Evolutionary conservation across 1,140 invertebrate genomes (phyloP).

Genomic region (Chionoecetes opilio): DNA sequence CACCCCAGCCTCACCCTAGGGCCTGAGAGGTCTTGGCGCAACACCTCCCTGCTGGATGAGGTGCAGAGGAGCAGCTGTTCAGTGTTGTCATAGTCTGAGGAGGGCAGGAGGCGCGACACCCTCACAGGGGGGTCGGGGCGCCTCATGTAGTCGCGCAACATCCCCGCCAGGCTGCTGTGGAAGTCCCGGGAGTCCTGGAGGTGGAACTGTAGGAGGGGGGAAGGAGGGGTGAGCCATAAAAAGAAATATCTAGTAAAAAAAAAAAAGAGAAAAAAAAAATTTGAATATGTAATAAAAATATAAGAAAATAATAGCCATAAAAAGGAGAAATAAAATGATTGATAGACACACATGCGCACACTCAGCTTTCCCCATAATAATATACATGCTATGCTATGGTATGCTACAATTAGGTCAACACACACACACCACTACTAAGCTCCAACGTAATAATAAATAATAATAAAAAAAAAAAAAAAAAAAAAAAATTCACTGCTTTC

Average conservation of each 20-base stretch:
- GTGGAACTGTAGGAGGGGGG: slow-evolving; percentile 43
- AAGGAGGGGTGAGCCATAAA: background rate
- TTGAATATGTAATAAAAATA: too few species aligned
- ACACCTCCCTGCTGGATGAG: slow-evolving; percentile 41
- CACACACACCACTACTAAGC: too few species aligned
- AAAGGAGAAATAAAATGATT: too few species aligned
- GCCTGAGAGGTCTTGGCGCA: slow-evolving; percentile 4
- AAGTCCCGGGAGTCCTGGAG: slow-evolving; percentile 29
- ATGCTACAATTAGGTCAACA: too few species aligned
- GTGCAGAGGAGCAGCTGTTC: slow-evolving; percentile 47
- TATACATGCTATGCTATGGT: too few species aligned
- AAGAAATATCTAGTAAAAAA: too few species aligned
- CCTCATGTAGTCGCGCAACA: slow-evolving; percentile 38
- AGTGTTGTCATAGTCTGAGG: slow-evolving; percentile 67
- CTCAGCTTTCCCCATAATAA: too few species aligned
- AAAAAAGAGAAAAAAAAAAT: too few species aligned
- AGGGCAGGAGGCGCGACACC: slow-evolving; percentile 41
- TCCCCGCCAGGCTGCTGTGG: slow-evolving; percentile 5
- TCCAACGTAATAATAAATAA: too few species aligned
- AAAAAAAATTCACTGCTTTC: background rate
- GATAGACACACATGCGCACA: too few species aligned
- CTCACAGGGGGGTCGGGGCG: background rate
- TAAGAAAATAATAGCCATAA: too few species aligned
- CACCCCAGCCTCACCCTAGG: slow-evolving; percentile 24
- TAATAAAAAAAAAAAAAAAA: background rate